Percentiles rank a stretch among this genome's conserved stretches.
phyloP scores from a whole-genome alignment of 2,888 invertebrate genomes.

The Philhelius pedissequus region DNA sequence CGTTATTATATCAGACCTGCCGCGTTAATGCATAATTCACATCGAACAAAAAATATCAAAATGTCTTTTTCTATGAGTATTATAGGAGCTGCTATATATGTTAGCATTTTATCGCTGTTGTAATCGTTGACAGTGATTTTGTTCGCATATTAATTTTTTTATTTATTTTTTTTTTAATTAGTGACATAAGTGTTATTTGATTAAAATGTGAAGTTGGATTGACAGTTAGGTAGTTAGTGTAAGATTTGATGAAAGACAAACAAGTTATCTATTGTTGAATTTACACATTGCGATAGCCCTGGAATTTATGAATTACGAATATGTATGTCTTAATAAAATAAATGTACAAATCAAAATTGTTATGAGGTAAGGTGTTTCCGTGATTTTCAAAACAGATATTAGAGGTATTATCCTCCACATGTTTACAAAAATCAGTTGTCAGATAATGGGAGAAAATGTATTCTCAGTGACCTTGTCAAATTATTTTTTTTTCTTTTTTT shows the following conservation, averaged over 20 bases:
- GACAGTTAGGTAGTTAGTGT: conserved; percentile 34
- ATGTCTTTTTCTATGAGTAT: conserved; percentile 21
- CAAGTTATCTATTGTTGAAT: not conserved
- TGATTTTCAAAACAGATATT: no score
- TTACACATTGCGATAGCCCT: not conserved
- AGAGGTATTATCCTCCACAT: no score
- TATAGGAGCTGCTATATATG: not conserved
- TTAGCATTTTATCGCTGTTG: conserved; percentile 6
- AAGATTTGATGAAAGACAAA: not conserved
- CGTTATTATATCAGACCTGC: not conserved
- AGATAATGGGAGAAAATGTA: no score
- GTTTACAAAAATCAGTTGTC: no score
- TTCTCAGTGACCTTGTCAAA: no score
- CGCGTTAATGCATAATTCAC: conserved; percentile 47
- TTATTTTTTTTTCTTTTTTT: no score
- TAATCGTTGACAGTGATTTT: conserved; percentile 67
- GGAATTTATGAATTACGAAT: not conserved
- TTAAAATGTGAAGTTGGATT: conserved; percentile 37
- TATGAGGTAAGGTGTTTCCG: no score
- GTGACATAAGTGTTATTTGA: conserved; percentile 39
- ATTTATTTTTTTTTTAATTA: conserved; percentile 35
- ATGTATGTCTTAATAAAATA: no score
- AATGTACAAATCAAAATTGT: no score
- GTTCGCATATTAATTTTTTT: conserved; percentile 54
- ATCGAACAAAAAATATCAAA: not conserved